phyloP scores from a whole-genome alignment of 2,797 vertebrate genomes.

The Pyrocephalus nanus region DNA sequence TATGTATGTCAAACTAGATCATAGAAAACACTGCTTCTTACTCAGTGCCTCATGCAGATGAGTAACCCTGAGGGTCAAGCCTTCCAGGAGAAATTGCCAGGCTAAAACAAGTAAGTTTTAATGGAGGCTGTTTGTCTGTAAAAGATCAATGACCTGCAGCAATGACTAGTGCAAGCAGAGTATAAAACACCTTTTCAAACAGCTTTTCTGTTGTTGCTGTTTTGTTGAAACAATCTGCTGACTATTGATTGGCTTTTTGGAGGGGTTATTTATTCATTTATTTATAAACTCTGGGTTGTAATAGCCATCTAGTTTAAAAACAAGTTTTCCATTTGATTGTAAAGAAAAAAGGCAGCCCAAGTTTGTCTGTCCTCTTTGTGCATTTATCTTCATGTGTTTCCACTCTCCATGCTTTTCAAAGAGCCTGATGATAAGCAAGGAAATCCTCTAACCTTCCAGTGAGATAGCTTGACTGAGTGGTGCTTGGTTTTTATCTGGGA shows the following conservation, averaged over 20 bases:
- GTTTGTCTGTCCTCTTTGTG: neutral
- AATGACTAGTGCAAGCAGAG: constrained; percentile 8
- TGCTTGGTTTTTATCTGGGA: neutral
- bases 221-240: constrained; percentile 18
- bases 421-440: neutral
- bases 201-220: neutral
- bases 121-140: constrained; percentile 39
- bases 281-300: constrained; percentile 46
- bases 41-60: neutral
- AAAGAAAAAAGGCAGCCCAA: neutral
- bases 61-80: neutral
- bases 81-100: constrained; percentile 30
- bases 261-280: constrained; percentile 39
- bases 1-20: neutral
- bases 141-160: constrained; percentile 52
- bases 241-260: constrained; percentile 51
- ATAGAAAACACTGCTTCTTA: neutral
- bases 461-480: neutral
- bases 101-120: constrained; percentile 36
- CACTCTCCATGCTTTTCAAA: neutral
- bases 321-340: constrained; percentile 12
- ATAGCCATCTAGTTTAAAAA: constrained; percentile 55
- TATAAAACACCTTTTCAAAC: constrained; percentile 52
- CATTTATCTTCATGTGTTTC: neutral
- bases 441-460: neutral